Evolutionary conservation across 2,888 invertebrate species (phyloP).

Genomic region (Steinernema scapterisci): DNA sequence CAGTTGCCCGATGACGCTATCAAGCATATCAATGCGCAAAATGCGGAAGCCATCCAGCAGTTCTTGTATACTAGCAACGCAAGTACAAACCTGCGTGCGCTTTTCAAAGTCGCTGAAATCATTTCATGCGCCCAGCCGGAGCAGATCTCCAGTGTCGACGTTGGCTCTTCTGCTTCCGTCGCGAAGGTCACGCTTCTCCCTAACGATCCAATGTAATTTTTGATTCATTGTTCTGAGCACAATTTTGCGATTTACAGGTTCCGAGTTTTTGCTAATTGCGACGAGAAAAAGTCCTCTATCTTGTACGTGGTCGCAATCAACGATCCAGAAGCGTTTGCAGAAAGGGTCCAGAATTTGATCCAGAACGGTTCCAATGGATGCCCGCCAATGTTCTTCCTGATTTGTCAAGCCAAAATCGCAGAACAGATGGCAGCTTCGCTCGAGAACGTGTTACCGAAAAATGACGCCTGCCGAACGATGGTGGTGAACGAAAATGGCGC

Average conservation of each 20-base stretch:
- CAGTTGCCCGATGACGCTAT: neutral
- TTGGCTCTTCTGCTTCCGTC: neutral
- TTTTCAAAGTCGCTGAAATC: neutral
- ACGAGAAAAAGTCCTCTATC: neutral
- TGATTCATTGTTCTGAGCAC: neutral
- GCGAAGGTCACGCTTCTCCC: neutral
- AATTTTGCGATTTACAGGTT: neutral
- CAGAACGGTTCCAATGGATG: neutral
- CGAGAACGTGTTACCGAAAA: neutral
- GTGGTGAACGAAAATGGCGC: slow-evolving; percentile 43
- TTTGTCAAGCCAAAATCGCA: neutral
- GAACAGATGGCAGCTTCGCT: neutral
- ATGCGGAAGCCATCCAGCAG: slow-evolving; percentile 56
- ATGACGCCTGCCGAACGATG: slow-evolving; percentile 2
- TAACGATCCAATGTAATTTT: slow-evolving; percentile 16
- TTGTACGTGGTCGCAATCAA: neutral
- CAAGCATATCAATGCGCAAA: slow-evolving; percentile 33
- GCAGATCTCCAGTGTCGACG: neutral
- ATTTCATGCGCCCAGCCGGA: neutral
- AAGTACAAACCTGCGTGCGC: slow-evolving; percentile 38
- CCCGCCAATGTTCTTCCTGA: slow-evolving; percentile 19
- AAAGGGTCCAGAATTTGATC: neutral
- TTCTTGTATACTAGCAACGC: slow-evolving; percentile 59
- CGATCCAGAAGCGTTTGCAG: neutral
- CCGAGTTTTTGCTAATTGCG: slow-evolving; percentile 6